Base-by-base conservation (phyloP, 2,888 invertebrate genomes). In the Oligia latruncula region DNA sequence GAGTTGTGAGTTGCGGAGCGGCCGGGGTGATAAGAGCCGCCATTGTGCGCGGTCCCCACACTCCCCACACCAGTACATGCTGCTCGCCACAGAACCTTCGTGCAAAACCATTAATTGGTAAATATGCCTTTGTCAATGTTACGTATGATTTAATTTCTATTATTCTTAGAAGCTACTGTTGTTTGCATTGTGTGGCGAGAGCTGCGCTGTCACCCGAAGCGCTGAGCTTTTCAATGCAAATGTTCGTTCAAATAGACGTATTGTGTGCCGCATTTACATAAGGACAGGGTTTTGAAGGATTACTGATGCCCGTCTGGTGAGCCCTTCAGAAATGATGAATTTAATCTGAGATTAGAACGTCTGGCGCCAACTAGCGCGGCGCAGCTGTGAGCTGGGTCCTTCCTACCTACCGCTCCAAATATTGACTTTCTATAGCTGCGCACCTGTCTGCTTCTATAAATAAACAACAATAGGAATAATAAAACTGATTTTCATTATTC, bases 301-400 rank as follows among this genome's bases (percentile, higher is more conserved):
- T 86, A 86, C 35, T 15, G 78, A 35, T 66, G 70, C 76, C 60
- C 70, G 74, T 46, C 76, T 71, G 68, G 73, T 49, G 80, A 82
- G 78, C 83, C 78, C 81, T 86, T 81, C 81, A 78, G 72, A 78
- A 80, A 84, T 87, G 84, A 85, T 86, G 72, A 80, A 78, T 76
- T 73, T 80, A 88, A 87, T 85, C 81, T 64, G 65, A 85, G 87
- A 87, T 88, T 87, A 88, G 81, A 87, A 72, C 85, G 85, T 72
- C 79, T 66, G 80, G 72, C 78, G 77, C 72, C 83, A 49, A 60
- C 68, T 23, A 70, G 70, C 66, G 74, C n/a, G 49, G 55, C 79
- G 79, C 87, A 85, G 89, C 83, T 87, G 88, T 23, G 65, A 40
- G 40, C 65, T 40, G 72, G 78, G 43, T 66, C 43, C 29, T 43